phyloP scores from a whole-genome alignment of 2,888 invertebrate species.

The Netelia virgata region DNA sequence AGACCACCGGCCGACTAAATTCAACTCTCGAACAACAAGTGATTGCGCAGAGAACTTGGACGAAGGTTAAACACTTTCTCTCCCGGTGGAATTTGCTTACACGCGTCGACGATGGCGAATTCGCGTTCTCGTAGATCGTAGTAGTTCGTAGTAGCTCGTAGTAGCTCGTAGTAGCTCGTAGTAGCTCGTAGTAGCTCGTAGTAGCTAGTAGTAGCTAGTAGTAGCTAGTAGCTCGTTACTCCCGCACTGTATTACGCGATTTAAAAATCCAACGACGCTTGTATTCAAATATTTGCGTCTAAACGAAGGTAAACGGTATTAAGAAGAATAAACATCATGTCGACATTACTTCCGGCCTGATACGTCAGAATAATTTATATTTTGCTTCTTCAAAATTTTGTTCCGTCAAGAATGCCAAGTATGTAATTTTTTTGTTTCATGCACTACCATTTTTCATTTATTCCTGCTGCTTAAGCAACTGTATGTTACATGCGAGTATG shows the following conservation, averaged over 20 bases:
- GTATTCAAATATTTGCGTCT: too few species aligned
- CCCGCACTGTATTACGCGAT: too few species aligned
- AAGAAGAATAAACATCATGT: too few species aligned
- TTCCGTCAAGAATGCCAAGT: too few species aligned
- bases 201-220: too few species aligned
- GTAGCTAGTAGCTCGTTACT: too few species aligned
- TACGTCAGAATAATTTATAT: too few species aligned
- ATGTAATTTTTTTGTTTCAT: background rate
- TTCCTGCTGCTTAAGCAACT: background rate
- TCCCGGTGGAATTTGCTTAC: constrained; percentile 24
- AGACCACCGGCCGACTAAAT: constrained; percentile 64
- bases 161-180: too few species aligned
- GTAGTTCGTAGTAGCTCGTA: background rate
- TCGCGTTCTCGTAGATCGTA: background rate
- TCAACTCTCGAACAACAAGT: constrained; percentile 29
- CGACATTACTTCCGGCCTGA: too few species aligned
- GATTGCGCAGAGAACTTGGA: constrained; percentile 50
- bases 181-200: background rate
- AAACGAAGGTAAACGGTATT: too few species aligned
- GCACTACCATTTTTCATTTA: background rate
- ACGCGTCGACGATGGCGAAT: constrained; percentile 21
- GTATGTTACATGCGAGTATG: background rate
- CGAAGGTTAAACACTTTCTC: constrained; percentile 73
- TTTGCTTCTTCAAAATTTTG: too few species aligned
- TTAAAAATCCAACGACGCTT: too few species aligned